Evolutionary conservation across 2,797 vertebrate genomes (phyloP).

Genomic region (Paguma larvata): DNA sequence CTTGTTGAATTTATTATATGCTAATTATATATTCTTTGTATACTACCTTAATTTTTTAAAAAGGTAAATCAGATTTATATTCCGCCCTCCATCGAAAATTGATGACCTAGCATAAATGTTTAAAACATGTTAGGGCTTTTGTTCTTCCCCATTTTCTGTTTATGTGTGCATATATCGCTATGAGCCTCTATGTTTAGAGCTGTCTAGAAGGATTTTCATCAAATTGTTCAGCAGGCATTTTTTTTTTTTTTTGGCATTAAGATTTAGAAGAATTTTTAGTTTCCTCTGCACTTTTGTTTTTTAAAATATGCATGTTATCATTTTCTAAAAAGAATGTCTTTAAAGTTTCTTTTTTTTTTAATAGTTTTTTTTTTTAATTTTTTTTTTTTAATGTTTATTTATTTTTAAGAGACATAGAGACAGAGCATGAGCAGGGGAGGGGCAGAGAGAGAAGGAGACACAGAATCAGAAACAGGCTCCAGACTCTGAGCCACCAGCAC

Average conservation of each 20-base stretch:
- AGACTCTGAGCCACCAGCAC: no score
- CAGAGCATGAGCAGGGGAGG: no score
- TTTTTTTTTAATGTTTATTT: no score
- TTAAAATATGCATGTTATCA: neutral
- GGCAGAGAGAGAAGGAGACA: no score
- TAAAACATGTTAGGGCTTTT: neutral
- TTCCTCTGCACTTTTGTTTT: slow-evolving; percentile 36
- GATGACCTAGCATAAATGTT: neutral
- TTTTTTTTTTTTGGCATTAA: slow-evolving; percentile 44
- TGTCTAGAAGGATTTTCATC: slow-evolving; percentile 44
- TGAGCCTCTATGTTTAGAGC: neutral
- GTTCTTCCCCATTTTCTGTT: neutral
- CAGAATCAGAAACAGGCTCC: no score
- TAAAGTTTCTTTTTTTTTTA: no score
- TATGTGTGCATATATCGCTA: neutral
- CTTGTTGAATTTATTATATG: neutral
- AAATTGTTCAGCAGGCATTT: neutral
- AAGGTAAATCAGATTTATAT: slow-evolving; percentile 14
- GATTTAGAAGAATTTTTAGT: neutral
- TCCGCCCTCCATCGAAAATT: slow-evolving; percentile 42
- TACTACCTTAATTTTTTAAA: slow-evolving; percentile 4
- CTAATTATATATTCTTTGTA: slow-evolving; percentile 22
- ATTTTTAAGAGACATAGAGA: no score
- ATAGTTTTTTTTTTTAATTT: no score
- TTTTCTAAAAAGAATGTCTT: slow-evolving; percentile 52